Conservation (phyloP, 2,797 vertebrate species). For the Sebastes wilsoni region DNA sequence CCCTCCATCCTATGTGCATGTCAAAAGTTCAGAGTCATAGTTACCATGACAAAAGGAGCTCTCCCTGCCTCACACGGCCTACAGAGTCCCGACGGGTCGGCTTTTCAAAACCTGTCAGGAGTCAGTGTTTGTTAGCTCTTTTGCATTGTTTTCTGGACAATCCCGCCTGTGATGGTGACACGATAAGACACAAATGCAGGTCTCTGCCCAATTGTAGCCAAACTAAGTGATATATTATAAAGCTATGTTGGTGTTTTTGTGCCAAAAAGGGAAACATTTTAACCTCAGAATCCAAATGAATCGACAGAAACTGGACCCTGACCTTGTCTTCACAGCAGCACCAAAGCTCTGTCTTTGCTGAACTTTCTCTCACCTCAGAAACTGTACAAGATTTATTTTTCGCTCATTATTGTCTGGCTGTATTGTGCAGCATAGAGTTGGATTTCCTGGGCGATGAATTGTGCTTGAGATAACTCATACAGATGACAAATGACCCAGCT, state of each 20-base stretch:
- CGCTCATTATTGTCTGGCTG: slow-evolving; percentile 19
- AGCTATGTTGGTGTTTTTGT: not conserved
- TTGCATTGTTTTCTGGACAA: slow-evolving; percentile 44
- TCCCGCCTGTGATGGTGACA: slow-evolving; percentile 34
- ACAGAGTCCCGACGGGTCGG: not conserved
- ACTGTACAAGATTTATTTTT: slow-evolving; percentile 5
- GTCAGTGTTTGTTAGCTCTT: slow-evolving; percentile 49
- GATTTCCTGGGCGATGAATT: slow-evolving; percentile 28
- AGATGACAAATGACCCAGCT: slow-evolving; percentile 35
- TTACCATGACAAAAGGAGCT: slow-evolving; percentile 74
- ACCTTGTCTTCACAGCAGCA: not conserved
- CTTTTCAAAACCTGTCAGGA: slow-evolving; percentile 51
- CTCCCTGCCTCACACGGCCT: slow-evolving; percentile 19
- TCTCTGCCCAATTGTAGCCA: slow-evolving; percentile 8
- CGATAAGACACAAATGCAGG: slow-evolving; percentile 22
- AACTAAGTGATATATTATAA: not conserved
- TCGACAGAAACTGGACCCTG: not conserved
- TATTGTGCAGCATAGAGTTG: slow-evolving; percentile 41
- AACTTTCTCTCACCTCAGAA: slow-evolving; percentile 39
- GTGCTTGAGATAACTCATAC: slow-evolving; percentile 17
- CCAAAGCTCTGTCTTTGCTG: not conserved
- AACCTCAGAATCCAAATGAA: not conserved
- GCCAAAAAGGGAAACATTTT: not conserved
- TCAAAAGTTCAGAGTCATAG: slow-evolving; percentile 61
- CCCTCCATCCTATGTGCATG: slow-evolving; percentile 42